These are phyloP conservation scores for Galaxias olidus DNA, from an alignment of 2,797 vertebrate species.

Conservation along the genomic window DNA sequence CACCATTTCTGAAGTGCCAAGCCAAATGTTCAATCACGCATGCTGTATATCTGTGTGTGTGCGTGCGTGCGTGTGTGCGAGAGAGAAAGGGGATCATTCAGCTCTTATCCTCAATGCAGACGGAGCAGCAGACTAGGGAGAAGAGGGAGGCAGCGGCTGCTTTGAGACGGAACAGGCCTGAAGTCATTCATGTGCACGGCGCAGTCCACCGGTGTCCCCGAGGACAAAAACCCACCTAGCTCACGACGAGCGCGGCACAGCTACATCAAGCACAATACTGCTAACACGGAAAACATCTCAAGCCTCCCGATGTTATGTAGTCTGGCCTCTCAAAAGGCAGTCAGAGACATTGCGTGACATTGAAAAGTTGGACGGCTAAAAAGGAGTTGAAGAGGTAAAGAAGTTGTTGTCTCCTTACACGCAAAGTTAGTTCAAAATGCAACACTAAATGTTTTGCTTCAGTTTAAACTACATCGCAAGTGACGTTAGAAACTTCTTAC, in stretches of 20 bases:
- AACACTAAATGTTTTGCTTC: too few species aligned
- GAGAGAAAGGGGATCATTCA: slow-evolving; percentile 12
- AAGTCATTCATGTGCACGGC: slow-evolving; percentile 24
- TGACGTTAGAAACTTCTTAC: too few species aligned
- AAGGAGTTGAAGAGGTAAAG: neutral
- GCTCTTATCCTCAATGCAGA: neutral
- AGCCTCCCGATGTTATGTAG: neutral
- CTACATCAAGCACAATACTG: neutral
- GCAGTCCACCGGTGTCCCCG: neutral
- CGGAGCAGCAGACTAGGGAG: neutral
- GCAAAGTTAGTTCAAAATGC: too few species aligned
- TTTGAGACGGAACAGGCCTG: slow-evolving; percentile 3
- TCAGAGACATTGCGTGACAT: neutral
- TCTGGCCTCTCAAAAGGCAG: neutral
- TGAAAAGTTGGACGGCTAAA: neutral
- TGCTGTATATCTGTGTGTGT: neutral
- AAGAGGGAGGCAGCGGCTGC: neutral
- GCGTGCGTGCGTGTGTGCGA: neutral
- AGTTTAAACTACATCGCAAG: too few species aligned
- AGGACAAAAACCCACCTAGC: slow-evolving; percentile 16
- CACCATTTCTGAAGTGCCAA: neutral
- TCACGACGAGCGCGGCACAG: neutral
- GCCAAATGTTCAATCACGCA: neutral
- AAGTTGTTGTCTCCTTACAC: too few species aligned
- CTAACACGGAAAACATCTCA: neutral